Percentiles rank a stretch among this genome's conserved stretches.
Conservation (phyloP, 2,113 vertebrate genomes). For the Zapornia atra region DNA sequence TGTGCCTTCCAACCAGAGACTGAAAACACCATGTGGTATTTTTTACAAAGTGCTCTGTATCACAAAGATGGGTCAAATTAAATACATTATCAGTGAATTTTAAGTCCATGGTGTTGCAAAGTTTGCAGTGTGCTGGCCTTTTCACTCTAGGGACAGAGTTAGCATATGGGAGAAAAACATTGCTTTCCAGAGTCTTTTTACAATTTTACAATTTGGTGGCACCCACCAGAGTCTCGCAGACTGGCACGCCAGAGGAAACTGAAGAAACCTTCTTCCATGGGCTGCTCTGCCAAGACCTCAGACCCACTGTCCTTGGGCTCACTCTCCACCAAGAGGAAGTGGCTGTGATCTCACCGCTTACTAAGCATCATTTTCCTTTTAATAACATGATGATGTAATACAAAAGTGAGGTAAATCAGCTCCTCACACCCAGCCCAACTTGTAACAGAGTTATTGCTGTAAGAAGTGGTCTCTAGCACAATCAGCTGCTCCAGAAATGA, state of each 20-base stretch:
- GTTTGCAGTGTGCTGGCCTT: neutral
- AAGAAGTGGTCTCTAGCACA: neutral
- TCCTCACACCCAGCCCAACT: no score
- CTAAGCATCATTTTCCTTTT: neutral
- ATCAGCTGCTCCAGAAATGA: neutral
- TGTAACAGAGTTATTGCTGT: neutral
- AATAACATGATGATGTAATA: neutral
- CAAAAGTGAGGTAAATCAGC: neutral
- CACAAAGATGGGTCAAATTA: neutral
- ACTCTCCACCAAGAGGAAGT: fast-evolving
- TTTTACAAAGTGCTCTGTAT: neutral
- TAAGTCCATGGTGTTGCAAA: neutral
- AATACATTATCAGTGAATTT: fast-evolving
- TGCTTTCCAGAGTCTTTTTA: neutral
- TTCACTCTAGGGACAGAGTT: neutral
- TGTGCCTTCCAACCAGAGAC: fast-evolving
- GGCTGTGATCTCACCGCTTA: neutral
- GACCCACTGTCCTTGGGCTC: neutral
- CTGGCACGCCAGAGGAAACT: neutral
- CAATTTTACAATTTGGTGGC: neutral
- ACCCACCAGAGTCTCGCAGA: neutral
- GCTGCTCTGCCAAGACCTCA: neutral
- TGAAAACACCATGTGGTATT: neutral
- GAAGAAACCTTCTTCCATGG: neutral
- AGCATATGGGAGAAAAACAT: neutral